Conservation (phyloP, 2,888 invertebrate genomes). For the Pteria penguin region DNA sequence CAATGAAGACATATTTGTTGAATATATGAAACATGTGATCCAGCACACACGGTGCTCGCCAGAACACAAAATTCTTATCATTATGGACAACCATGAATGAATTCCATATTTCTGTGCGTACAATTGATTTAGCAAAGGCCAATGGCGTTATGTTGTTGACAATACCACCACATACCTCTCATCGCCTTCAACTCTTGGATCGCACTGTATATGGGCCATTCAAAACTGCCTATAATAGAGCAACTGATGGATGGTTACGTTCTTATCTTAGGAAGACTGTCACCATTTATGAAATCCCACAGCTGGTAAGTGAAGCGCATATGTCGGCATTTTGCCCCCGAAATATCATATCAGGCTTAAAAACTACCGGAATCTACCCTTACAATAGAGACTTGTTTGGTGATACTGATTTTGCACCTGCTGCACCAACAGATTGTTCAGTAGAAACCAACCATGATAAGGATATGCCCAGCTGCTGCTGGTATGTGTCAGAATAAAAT, state of each 20-base stretch:
- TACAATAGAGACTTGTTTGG: conserved; percentile 36
- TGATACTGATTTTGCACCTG: conserved; percentile 33
- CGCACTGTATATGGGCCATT: too few species aligned
- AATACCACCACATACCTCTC: too few species aligned
- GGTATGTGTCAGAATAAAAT: too few species aligned
- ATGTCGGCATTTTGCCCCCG: too few species aligned
- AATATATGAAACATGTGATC: conserved; percentile 70
- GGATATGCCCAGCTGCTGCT: too few species aligned
- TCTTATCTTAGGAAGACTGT: conserved; percentile 78
- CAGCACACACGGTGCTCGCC: conserved; percentile 61
- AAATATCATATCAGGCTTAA: conserved; percentile 32
- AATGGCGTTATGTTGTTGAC: too few species aligned
- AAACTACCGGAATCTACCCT: conserved; percentile 35
- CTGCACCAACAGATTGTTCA: conserved; percentile 30
- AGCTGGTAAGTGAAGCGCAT: conserved; percentile 26
- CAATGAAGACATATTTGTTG: conserved; percentile 61
- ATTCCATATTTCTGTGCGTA: too few species aligned
- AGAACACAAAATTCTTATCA: conserved; percentile 61
- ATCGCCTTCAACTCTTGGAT: too few species aligned
- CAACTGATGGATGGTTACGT: conserved; percentile 77
- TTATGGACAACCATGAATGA: conserved; percentile 72
- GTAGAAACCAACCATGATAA: too few species aligned
- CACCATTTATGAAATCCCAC: conserved; percentile 74
- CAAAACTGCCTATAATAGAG: too few species aligned
- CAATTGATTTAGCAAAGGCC: conserved; percentile 74